Evolutionary conservation across 2,113 vertebrate genomes (phyloP).

Genomic region (Cebus imitator): DNA sequence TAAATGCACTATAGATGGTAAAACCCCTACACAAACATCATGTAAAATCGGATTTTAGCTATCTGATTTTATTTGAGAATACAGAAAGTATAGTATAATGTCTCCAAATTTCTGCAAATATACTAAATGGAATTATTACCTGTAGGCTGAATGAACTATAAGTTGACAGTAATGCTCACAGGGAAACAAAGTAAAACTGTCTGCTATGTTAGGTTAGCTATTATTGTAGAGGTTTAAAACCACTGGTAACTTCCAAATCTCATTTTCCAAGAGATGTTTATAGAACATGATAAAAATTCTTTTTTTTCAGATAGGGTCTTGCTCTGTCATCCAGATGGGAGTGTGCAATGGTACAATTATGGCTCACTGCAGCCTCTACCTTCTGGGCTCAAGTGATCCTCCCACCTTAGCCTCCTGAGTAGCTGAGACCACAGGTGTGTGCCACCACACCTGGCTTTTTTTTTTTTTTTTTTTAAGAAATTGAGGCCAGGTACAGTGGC

Average conservation of each 20-base stretch:
- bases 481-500: too few relatives aligned
- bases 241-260: not conserved
- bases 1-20: not conserved
- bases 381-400: too few relatives aligned
- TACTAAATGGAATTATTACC: not conserved
- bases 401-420: too few relatives aligned
- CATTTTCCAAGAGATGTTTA: not conserved
- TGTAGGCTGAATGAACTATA: not conserved
- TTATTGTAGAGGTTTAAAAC: not conserved
- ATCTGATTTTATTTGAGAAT: not conserved
- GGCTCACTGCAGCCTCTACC: too few relatives aligned
- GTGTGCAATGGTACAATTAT: too few relatives aligned
- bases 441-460: too few relatives aligned
- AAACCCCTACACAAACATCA: not conserved
- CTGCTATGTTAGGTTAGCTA: not conserved
- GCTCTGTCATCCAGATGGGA: too few relatives aligned
- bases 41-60: not conserved
- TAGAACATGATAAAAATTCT: not conserved
- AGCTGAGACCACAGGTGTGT: too few relatives aligned
- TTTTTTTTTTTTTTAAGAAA: too few relatives aligned
- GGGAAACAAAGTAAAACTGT: not conserved
- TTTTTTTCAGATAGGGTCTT: too few relatives aligned
- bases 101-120: not conserved
- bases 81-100: not conserved
- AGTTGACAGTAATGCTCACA: not conserved